Base-by-base conservation (phyloP, 2,113 vertebrate species). In the Syngnathus scovelli region DNA sequence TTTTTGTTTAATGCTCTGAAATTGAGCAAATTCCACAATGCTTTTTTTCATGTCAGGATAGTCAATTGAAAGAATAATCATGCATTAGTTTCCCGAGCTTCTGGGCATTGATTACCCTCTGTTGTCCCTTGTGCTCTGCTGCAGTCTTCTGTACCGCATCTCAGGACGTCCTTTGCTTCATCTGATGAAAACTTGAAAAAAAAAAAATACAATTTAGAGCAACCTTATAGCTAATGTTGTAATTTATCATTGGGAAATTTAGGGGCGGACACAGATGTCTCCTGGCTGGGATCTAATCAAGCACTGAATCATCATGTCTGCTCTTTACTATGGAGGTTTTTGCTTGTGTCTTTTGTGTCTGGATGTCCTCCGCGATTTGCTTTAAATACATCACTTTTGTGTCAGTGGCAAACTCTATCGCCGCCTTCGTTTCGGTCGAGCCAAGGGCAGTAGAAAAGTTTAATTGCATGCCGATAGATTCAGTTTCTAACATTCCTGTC, bases 51-150 rank as follows among this genome's bases (percentile, higher is more conserved):
- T 27, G 41, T 16, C n/a, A 56, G 21, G 0, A 52, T 52, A 52
- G 19, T 33, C 27, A 33, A 33, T 2, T 52, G 19, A 21, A 52
- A 21, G 64, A 73, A 70, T 74, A 77, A 67, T 83, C 78, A 84
- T 84, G 70, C 81, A 83, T 75, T 61, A 71, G 64, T 75, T 64
- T 81, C 56, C 27, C 61, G 64, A 55, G 49, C 70, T 84, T 83
- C 83, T 80, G 78, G 72, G 51, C 87, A 86, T 87, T 78, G 79
- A 88, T 78, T 72, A 69, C 72, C 82, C 69, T 77, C 77, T 76
- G 70, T 78, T 72, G 71, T 67, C 60, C 51, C 76, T 43, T 37
- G 21, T 65, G 64, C 65, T 77, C 64, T 48, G 61, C 49, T 64
- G 67, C 68, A 51, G 58, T 60, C 77, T 70, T 78, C 66, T 71